Conservation (phyloP, 2,113 vertebrate genomes). For the Nansenia antarctica region DNA sequence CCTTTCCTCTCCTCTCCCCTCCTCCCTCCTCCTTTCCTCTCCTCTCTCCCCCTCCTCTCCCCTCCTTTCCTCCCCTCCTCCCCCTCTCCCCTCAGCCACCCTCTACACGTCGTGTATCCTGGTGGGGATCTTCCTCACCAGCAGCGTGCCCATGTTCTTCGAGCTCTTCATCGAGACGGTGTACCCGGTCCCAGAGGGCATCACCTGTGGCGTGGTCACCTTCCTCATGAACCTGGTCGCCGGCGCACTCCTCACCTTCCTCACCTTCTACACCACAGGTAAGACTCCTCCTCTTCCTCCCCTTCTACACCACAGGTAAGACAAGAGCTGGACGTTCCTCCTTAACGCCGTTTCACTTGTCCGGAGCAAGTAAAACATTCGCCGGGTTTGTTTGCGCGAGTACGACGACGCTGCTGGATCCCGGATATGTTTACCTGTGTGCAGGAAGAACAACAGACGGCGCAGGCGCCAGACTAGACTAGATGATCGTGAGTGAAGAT, state of each 20-base stretch:
- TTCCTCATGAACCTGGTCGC: conserved; percentile 94
- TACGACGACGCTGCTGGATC: too few species aligned
- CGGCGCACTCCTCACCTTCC: conserved; percentile 91
- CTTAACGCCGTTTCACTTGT: too few species aligned
- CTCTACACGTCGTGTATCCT: conserved; percentile 95
- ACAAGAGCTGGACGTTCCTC: too few species aligned
- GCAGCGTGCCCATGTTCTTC: conserved; percentile 95
- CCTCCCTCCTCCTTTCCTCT: conserved; percentile 91
- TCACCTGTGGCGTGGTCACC: conserved; percentile 96
- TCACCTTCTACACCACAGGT: conserved; percentile 95
- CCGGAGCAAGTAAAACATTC: too few species aligned
- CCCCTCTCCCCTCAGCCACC: conserved; percentile 76
- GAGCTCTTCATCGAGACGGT: conserved; percentile 97
- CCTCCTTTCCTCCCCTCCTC: neutral
- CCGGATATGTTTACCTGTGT: too few species aligned
- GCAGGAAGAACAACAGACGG: too few species aligned
- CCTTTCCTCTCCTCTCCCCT: conserved; percentile 1
- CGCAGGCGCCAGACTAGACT: too few species aligned
- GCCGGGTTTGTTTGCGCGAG: too few species aligned
- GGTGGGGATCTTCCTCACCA: conserved; percentile 94
- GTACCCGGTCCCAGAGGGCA: conserved; percentile 97
- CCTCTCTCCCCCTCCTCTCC: neutral
- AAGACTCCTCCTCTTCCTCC: conserved; percentile 89
- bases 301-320: conserved; percentile 81
- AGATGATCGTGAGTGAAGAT: too few species aligned